phyloP scores from a whole-genome alignment of 2,113 vertebrate genomes.

The Gymnorhina tibicen region DNA sequence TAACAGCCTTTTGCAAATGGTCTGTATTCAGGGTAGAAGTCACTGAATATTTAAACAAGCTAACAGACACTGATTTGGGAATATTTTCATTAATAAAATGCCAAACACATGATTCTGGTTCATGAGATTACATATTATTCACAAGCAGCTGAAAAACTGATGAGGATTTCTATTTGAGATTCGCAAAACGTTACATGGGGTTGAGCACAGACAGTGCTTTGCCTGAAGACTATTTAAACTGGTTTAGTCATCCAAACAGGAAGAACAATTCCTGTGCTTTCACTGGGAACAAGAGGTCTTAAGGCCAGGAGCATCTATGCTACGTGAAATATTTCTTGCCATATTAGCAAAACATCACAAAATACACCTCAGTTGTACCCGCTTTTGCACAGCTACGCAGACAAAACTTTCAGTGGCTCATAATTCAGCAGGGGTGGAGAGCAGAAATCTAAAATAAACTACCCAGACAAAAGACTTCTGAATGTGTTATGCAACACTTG shows the following conservation, averaged over 20 bases:
- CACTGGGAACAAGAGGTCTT: not conserved
- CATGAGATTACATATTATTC: not conserved
- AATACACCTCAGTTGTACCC: not conserved
- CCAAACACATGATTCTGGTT: not conserved
- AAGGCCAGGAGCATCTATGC: not conserved
- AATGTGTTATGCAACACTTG: not conserved
- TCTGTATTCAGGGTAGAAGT: not conserved
- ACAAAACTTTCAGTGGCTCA: not conserved
- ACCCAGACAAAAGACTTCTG: not conserved
- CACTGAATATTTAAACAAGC: conserved; percentile 26
- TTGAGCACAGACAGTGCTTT: conserved; percentile 15
- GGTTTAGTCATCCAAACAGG: conserved; percentile 8
- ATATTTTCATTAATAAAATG: conserved; percentile 45
- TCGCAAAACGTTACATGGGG: not conserved
- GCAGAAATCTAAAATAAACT: not conserved
- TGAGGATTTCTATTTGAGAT: not conserved
- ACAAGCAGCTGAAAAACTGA: not conserved
- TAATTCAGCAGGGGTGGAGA: not conserved
- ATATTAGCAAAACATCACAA: not conserved
- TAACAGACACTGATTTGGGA: conserved; percentile 25
- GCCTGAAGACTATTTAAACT: conserved; percentile 22
- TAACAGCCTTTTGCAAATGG: conserved; percentile 36
- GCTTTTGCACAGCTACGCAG: not conserved
- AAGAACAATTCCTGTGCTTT: not conserved
- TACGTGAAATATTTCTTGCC: not conserved